Conservation (phyloP, 2,797 vertebrate genomes). For the Valencia hispanica region DNA sequence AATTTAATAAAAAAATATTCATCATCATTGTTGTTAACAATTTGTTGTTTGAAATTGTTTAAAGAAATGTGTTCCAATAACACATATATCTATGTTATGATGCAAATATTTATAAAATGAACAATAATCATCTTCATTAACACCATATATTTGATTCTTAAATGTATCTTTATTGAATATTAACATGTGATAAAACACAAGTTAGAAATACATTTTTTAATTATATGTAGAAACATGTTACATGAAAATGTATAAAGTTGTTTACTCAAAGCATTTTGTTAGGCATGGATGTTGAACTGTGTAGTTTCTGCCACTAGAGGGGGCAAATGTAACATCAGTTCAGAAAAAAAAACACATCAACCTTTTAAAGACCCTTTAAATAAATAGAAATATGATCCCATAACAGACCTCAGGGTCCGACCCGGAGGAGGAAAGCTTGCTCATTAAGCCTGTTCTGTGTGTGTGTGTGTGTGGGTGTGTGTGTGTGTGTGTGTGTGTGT, state of each 20-base stretch:
- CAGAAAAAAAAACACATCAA: background rate
- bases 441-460: background rate
- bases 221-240: background rate
- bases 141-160: no score
- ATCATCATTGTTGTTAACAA: no score
- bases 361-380: background rate
- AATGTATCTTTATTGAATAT: background rate
- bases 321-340: constrained; percentile 17
- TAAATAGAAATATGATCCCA: background rate
- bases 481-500: no score
- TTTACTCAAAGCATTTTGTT: background rate
- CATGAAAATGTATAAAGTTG: background rate
- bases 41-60: no score
- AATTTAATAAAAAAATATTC: no score
- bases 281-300: constrained; percentile 5
- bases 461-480: no score
- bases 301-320: constrained; percentile 47
- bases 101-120: no score
- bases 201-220: background rate
- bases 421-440: background rate
- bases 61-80: no score
- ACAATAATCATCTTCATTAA: no score
- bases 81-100: no score
- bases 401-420: background rate
- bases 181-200: background rate